A percentile compares a stretch with the other conserved stretches of the same genome.
phyloP scores from a whole-genome alignment of 2,888 invertebrate species.

The Platerodrilus igneus region DNA sequence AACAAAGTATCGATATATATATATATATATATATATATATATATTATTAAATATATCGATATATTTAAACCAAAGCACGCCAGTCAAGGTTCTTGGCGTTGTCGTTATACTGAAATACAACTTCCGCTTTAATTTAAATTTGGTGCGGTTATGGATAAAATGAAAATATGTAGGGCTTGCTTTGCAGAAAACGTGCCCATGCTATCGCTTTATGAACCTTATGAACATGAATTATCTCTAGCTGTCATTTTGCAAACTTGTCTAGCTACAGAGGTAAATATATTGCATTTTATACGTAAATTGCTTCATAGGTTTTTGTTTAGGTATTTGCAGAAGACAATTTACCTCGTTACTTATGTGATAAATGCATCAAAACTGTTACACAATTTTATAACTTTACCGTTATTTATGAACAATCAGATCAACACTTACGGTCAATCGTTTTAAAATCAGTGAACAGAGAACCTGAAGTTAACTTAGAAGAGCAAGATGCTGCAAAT shows the following conservation, averaged over 20 bases:
- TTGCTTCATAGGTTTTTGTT: too few relatives aligned
- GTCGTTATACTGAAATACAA: too few relatives aligned
- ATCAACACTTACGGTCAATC: constrained; percentile 10
- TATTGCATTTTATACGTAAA: not conserved
- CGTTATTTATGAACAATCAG: constrained; percentile 22
- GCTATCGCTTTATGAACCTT: constrained; percentile 22
- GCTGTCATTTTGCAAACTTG: constrained; percentile 24
- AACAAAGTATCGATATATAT: too few relatives aligned
- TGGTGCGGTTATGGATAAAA: too few relatives aligned
- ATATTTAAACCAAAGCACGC: too few relatives aligned
- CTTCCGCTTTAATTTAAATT: too few relatives aligned
- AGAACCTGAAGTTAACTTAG: too few relatives aligned
- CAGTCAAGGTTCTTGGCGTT: too few relatives aligned
- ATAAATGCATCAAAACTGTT: constrained; percentile 21
- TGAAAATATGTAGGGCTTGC: constrained; percentile 27
- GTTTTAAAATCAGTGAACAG: too few relatives aligned
- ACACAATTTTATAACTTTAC: constrained; percentile 29
- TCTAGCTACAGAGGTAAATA: constrained; percentile 22
- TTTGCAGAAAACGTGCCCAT: constrained; percentile 18
- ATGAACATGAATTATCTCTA: constrained; percentile 24
- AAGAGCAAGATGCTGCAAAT: constrained; percentile 1
- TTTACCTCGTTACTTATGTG: constrained; percentile 22
- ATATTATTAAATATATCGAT: too few relatives aligned
- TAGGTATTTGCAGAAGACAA: constrained; percentile 20
- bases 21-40: too few relatives aligned